Conservation (phyloP, 30 jellyfish, hydroid and myxozoan genomes). For the Hydractinia echinata region DNA sequence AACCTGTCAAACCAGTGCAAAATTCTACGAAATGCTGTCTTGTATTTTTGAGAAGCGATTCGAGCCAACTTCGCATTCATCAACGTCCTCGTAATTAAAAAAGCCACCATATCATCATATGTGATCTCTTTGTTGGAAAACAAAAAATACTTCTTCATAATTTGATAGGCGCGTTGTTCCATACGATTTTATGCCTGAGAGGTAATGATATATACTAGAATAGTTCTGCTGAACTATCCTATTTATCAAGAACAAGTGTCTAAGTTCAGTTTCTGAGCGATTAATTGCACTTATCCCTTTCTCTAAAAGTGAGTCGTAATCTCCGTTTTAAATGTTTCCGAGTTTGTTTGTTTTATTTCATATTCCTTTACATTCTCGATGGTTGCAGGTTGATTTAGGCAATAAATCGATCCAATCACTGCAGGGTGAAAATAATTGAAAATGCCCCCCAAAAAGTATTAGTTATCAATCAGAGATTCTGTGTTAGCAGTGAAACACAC, state of each 20-base stretch:
- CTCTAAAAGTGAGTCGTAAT: background rate
- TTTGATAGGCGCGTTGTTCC: background rate
- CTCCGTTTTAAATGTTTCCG: background rate
- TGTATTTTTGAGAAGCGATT: background rate
- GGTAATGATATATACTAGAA: background rate
- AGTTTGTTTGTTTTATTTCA: background rate
- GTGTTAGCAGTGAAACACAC: constrained; percentile 15
- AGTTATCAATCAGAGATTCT: constrained; percentile 9
- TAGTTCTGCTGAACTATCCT: background rate
- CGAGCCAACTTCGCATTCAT: background rate
- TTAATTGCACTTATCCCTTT: background rate
- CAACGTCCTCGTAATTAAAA: no score
- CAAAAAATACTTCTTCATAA: no score
- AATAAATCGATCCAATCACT: background rate
- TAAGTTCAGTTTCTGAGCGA: no score
- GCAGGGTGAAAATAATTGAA: constrained; percentile 20
- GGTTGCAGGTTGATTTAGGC: background rate
- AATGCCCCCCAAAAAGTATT: constrained; percentile 8
- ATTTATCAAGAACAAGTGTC: no score
- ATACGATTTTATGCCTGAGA: background rate
- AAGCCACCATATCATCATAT: background rate
- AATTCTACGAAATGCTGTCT: background rate
- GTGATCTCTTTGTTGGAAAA: background rate
- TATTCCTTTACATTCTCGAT: background rate
- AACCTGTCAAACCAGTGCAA: background rate